Evolutionary conservation across 2,797 vertebrate genomes (phyloP).

Genomic region (Coranthus polyacanthus): DNA sequence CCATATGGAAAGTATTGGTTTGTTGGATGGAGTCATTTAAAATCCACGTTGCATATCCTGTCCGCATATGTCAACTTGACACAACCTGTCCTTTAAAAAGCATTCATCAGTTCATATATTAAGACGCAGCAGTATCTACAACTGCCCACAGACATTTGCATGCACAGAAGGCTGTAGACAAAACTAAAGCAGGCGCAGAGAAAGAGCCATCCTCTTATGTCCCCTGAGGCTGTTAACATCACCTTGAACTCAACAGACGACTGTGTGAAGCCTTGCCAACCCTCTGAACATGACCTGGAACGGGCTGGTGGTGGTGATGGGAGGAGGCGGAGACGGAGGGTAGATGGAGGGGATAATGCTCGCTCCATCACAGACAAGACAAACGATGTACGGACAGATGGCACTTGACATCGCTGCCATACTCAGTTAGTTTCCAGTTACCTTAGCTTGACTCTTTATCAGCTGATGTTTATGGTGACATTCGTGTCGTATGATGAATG

Average conservation of each 20-base stretch:
- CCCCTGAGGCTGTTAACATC: slow-evolving; percentile 60
- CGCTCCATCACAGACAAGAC: slow-evolving; percentile 62
- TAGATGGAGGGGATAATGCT: slow-evolving; percentile 65
- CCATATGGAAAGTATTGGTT: neutral
- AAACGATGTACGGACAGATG: slow-evolving; percentile 78
- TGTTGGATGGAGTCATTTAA: slow-evolving; percentile 11
- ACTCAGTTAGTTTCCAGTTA: slow-evolving; percentile 62
- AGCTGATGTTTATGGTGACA: slow-evolving; percentile 28
- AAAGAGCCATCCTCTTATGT: slow-evolving; percentile 60
- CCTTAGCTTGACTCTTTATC: slow-evolving; percentile 41
- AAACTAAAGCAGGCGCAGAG: slow-evolving; percentile 70
- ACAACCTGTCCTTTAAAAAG: slow-evolving; percentile 58
- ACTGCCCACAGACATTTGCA: slow-evolving; percentile 69
- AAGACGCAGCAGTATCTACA: slow-evolving; percentile 36
- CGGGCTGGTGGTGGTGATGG: slow-evolving; percentile 35
- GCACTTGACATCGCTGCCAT: slow-evolving; percentile 66
- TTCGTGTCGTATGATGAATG: slow-evolving; percentile 21
- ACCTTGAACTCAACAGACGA: slow-evolving; percentile 74
- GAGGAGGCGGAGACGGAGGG: slow-evolving; percentile 39
- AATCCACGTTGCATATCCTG: slow-evolving; percentile 11
- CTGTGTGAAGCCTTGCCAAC: slow-evolving; percentile 83
- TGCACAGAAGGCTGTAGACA: slow-evolving; percentile 70
- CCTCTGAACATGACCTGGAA: slow-evolving; percentile 80
- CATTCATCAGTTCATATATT: slow-evolving; percentile 59
- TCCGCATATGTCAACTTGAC: slow-evolving; percentile 40